phyloP scores from a whole-genome alignment of 1,140 invertebrate species.

The Caenorhabditis inopinata region DNA sequence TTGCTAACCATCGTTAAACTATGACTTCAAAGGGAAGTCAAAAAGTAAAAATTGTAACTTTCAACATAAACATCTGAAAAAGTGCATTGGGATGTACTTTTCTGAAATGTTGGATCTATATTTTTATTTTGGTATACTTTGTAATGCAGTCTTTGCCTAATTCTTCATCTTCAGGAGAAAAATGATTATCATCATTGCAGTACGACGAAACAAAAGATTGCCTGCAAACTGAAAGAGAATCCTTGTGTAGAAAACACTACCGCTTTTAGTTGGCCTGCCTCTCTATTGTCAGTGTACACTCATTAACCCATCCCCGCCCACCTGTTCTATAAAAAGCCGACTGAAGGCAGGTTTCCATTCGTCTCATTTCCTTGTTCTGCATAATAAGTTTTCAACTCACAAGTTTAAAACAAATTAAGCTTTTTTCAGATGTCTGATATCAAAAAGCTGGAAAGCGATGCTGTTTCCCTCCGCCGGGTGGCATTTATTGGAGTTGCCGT shows the following conservation, averaged over 20 bases:
- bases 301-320: slow-evolving; percentile 23
- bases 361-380: neutral
- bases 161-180: too few relatives aligned
- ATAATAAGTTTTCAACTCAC: too few relatives aligned
- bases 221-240: neutral
- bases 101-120: too few relatives aligned
- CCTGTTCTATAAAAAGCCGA: neutral
- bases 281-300: slow-evolving; percentile 13
- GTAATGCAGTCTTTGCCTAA: too few relatives aligned
- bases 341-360: neutral
- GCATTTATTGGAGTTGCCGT: slow-evolving; percentile 48
- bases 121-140: too few relatives aligned
- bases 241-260: slow-evolving; percentile 20
- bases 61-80: too few relatives aligned
- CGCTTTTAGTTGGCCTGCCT: neutral
- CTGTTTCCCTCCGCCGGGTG: slow-evolving; percentile 40
- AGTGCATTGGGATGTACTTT: too few relatives aligned
- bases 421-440: slow-evolving; percentile 33
- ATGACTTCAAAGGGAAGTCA: too few relatives aligned
- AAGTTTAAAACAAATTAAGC: neutral
- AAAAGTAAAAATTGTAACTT: too few relatives aligned
- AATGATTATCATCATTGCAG: too few relatives aligned
- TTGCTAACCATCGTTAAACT: too few relatives aligned
- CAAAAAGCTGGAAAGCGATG: slow-evolving; percentile 41
- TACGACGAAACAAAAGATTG: too few relatives aligned